phyloP scores from a whole-genome alignment of 2,888 invertebrate genomes.

The Orthonychiurus folsomi region DNA sequence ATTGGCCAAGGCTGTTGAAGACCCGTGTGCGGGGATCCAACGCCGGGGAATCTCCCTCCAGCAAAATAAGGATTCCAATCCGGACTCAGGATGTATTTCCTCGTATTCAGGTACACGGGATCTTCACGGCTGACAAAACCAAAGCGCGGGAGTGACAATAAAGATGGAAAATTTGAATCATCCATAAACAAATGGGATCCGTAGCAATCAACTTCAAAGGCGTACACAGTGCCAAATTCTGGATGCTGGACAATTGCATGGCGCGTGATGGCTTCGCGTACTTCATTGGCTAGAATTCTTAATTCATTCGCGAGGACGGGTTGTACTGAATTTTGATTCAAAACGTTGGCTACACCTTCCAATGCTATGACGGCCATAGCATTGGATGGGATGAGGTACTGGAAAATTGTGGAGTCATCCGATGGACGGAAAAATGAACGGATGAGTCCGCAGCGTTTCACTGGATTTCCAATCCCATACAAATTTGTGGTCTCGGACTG shows the following conservation, averaged over 20 bases:
- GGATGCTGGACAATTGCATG: conserved; percentile 33
- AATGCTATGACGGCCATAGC: conserved; percentile 32
- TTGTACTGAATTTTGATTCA: conserved; percentile 16
- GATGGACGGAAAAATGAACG: conserved; percentile 37
- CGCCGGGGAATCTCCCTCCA: conserved; percentile 26
- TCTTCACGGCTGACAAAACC: conserved; percentile 27
- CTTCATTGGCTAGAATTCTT: conserved; percentile 23
- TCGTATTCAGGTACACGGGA: conserved; percentile 28
- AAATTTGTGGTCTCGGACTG: conserved; percentile 36
- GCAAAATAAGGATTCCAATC: conserved; percentile 32
- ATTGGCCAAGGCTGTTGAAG: conserved; percentile 34
- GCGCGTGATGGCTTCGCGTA: conserved; percentile 21
- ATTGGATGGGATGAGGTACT: conserved; percentile 34
- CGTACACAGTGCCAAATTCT: conserved; percentile 32
- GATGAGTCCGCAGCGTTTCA: conserved; percentile 32
- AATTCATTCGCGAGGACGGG: conserved; percentile 23
- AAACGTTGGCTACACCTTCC: conserved; percentile 27
- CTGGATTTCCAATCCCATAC: conserved; percentile 29
- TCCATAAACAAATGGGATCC: conserved; percentile 37
- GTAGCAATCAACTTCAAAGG: conserved; percentile 37
- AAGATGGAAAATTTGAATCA: conserved; percentile 34
- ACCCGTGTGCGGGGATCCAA: conserved; percentile 35
- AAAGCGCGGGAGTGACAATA: conserved; percentile 32
- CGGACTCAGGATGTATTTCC: conserved; percentile 29
- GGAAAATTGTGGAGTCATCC: conserved; percentile 34